These are phyloP conservation scores for Solea senegalensis DNA, from an alignment of 2,113 vertebrate genomes.

Conservation along the genomic window DNA sequence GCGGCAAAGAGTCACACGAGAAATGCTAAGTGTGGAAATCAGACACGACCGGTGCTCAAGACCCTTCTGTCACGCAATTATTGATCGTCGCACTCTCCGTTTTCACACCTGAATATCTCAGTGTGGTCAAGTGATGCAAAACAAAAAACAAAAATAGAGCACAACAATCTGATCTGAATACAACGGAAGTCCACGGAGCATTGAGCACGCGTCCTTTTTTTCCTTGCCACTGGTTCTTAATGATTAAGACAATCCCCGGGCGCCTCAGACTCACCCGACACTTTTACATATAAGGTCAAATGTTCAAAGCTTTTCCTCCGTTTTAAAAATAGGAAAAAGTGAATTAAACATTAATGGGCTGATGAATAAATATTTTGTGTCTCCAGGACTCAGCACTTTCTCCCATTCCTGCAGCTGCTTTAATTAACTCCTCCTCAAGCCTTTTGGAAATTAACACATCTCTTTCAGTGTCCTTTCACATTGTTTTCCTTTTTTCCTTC, in stretches of 20 bases:
- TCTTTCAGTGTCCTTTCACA: slow-evolving; percentile 63
- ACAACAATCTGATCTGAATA: slow-evolving; percentile 47
- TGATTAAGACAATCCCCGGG: slow-evolving; percentile 73
- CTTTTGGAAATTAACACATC: slow-evolving; percentile 77
- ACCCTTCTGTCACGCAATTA: slow-evolving; percentile 16
- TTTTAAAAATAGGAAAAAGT: slow-evolving; percentile 61
- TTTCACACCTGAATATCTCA: not conserved
- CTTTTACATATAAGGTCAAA: slow-evolving; percentile 80
- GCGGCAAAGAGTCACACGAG: slow-evolving; percentile 11
- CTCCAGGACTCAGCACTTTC: slow-evolving; percentile 79
- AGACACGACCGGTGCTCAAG: not conserved
- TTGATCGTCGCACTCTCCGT: slow-evolving; percentile 1
- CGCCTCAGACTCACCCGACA: slow-evolving; percentile 62
- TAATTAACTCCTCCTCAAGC: slow-evolving; percentile 78
- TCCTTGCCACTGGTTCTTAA: slow-evolving; percentile 45
- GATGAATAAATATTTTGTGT: slow-evolving; percentile 83
- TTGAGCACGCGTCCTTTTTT: slow-evolving; percentile 8
- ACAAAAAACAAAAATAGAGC: slow-evolving; percentile 8
- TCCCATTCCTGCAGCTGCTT: slow-evolving; percentile 65
- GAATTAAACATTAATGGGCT: slow-evolving; percentile 81
- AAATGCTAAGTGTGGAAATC: not conserved
- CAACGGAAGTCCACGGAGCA: slow-evolving; percentile 16
- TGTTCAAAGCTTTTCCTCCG: slow-evolving; percentile 74
- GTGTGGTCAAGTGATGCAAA: not conserved
- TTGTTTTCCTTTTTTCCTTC: slow-evolving; percentile 39